These are phyloP conservation scores for Ataeniobius toweri DNA, from an alignment of 2,797 vertebrate genomes.

Conservation along the genomic window DNA sequence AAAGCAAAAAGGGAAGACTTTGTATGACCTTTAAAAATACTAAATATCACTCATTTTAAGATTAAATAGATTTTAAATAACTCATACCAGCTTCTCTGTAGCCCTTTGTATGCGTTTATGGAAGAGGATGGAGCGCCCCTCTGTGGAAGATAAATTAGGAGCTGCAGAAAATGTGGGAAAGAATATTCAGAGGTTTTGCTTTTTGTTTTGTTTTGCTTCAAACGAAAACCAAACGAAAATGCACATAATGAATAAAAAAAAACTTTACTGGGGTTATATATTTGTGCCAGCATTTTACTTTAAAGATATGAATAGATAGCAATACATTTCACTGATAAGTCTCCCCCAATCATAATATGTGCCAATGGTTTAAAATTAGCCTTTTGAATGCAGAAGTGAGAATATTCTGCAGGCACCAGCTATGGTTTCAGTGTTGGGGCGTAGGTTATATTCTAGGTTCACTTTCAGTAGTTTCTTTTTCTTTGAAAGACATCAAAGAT, in stretches of 20 bases:
- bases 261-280: background rate
- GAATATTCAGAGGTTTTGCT: background rate
- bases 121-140: background rate
- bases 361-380: background rate
- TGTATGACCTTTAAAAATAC: background rate
- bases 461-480: conserved; percentile 8
- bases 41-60: background rate
- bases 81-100: background rate
- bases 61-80: background rate
- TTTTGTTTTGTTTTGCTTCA: background rate
- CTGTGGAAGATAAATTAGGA: background rate
- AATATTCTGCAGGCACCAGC: background rate
- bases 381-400: background rate
- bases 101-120: too few relatives aligned
- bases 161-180: background rate
- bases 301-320: background rate
- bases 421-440: background rate
- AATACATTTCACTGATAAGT: background rate
- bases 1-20: background rate
- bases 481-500: conserved; percentile 3
- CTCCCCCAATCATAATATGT: background rate
- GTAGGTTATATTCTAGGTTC: background rate
- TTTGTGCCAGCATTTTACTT: background rate
- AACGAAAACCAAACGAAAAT: background rate
- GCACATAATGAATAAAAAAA: background rate